Evolutionary conservation across 1,140 invertebrate genomes (phyloP).

Genomic region (Brachionus rotundiformis): DNA sequence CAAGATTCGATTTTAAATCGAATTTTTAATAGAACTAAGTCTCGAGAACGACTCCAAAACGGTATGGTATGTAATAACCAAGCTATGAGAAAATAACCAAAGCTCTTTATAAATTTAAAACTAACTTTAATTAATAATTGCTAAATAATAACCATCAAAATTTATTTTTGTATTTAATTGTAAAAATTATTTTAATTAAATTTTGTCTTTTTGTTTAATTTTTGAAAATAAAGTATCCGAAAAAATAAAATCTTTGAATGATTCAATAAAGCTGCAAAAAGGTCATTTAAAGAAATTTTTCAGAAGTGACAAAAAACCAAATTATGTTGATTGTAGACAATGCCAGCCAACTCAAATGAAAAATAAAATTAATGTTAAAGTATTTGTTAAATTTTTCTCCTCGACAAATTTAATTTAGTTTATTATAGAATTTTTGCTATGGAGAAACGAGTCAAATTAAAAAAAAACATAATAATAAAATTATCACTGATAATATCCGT

Average conservation of each 20-base stretch:
- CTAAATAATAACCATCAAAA: not conserved
- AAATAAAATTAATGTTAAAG: too few species aligned
- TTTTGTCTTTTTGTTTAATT: not conserved
- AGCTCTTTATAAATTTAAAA: not conserved
- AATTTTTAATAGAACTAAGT: constrained; percentile 26
- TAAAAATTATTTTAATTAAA: not conserved
- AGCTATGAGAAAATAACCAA: not conserved
- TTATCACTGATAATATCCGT: not conserved
- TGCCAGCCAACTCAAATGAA: not conserved
- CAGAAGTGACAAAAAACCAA: not conserved
- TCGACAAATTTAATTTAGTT: too few species aligned
- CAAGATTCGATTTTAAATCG: constrained; percentile 33
- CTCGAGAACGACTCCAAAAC: constrained; percentile 13
- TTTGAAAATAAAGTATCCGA: constrained; percentile 28
- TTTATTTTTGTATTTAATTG: constrained; percentile 11
- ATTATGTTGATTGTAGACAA: not conserved
- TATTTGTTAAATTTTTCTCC: too few species aligned
- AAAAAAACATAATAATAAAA: not conserved
- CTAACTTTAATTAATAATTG: not conserved
- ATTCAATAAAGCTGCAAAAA: constrained; percentile 16
- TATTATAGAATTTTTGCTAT: not conserved
- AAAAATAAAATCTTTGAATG: constrained; percentile 41
- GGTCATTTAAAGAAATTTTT: not conserved
- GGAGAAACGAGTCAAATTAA: not conserved
- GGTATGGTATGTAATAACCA: constrained; percentile 18